Conservation (phyloP, 2,113 vertebrate genomes). For the Oplegnathus fasciatus region DNA sequence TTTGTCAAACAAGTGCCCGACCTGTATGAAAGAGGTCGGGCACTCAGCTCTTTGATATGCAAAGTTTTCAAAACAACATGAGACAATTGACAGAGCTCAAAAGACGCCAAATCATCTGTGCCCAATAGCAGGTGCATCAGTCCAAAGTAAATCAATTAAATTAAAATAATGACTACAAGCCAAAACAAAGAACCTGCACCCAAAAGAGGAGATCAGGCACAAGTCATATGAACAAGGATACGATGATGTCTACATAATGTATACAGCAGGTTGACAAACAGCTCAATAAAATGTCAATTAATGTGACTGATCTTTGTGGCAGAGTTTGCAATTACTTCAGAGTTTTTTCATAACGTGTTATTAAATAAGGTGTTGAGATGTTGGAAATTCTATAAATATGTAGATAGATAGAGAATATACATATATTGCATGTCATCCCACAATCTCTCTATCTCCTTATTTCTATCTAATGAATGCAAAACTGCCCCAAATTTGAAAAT, state of each 20-base stretch:
- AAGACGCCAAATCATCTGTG: not conserved
- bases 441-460: not conserved
- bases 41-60: not conserved
- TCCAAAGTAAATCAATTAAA: not conserved
- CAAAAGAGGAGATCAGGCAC: not conserved
- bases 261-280: not conserved
- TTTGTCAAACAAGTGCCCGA: not conserved
- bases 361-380: not conserved
- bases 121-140: not conserved
- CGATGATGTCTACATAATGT: not conserved
- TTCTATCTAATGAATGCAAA: not conserved
- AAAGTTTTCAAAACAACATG: conserved; percentile 6
- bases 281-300: not conserved
- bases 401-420: not conserved
- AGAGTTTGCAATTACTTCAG: not conserved
- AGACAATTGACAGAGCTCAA: conserved; percentile 2
- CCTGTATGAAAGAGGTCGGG: not conserved
- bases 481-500: not conserved
- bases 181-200: not conserved
- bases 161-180: not conserved
- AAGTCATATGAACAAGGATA: not conserved
- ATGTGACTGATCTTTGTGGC: not conserved
- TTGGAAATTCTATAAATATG: too few species aligned
- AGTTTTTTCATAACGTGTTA: not conserved
- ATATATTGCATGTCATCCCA: not conserved